Base-by-base conservation (phyloP, 2,888 invertebrate species). In the Chromoteleia sp. region DNA sequence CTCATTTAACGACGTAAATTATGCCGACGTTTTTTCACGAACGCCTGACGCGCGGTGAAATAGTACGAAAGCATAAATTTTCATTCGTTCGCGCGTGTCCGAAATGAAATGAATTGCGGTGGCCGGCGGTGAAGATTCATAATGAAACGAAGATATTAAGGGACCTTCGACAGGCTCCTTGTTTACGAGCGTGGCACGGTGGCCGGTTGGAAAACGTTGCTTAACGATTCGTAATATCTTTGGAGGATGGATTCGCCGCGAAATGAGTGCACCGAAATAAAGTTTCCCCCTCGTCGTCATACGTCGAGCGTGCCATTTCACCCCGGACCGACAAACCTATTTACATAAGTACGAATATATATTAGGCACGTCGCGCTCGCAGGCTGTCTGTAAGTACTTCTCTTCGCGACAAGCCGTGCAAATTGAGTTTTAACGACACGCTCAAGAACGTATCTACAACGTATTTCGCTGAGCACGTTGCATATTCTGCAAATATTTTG, bases 371-470 rank as follows among this genome's bases (percentile, higher is more conserved):
- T 77, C 58, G 54, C 77, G 67, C 77, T 82, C 65, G 71, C 78
- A 82, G 75, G 33, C 71, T 82, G 82, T 65, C 71, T 75, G 65
- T 71, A 82, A 82, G 78, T 73, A 81, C 81, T 81, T 71, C 68
- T 70, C 74, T 65, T 61, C 54, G 75, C 81, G 83, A 83, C 76
- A 79, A 76, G 63, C 81, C 84, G 82, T 68, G 84, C 84, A 84
- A 86, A 85, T 84, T 84, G 81, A 81, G 81, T 85, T 84, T 83
- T 82, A 85, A 85, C 84, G 85, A 83, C 68, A 80, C 58, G 71
- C 73, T 78, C 63, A 58, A 79, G 67, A 75, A 76, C 77, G 78
- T 81, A 83, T 79, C 82, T 70, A 67, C 81, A 29, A 56, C 58
- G 73, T 71, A 76, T 76, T 76, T 58, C 58, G 59, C 33, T 15